Evolutionary conservation across 2,113 vertebrate genomes (phyloP), one percentile per base, ranked within the genome.

Genomic region (Hemichromis elongatus): DNA sequence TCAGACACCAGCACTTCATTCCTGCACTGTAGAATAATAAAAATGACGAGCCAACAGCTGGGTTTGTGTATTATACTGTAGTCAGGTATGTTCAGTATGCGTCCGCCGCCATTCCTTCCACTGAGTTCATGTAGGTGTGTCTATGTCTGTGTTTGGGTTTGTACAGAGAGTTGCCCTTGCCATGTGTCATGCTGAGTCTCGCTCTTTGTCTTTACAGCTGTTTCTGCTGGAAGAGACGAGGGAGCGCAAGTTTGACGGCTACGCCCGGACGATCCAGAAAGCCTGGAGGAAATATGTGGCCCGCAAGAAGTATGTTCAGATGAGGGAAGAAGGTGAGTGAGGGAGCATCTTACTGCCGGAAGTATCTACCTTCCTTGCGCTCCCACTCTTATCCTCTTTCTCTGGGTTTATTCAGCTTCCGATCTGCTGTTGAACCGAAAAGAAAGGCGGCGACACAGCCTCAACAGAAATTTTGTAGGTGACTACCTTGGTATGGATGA

Each of bases 401-500:
- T 88, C 56, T 84, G 81, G 77, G 6, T 57, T 66, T 24, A 4
- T 80, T 4, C 81, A 99, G 98, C 99, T 12, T 99, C 98, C 18
- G 97, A 99, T 93, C 96, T 99, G 70, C 90, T 99, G 90, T 78
- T 99, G 89, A 99, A 98, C 95, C 97, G 97, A 89, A 99, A 99
- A 78, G 99, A 99, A 90, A 96, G 99, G 33, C 95, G 98, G 87
- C 95, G 97, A 77, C 98, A 99, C 95, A 99, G 99, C 93, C 96
- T 99, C 79, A 99, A 99, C 95, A 96, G 99, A 88, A 99, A 99
- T 93, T 99, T 99, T 85, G 96, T 99, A 2, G 99, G 99, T 0
- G 99, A 99, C 93, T 99, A 99, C 88, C 96, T 99, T 12, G 99
- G 99, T 18, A 98, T 99, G 98, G 99, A 99, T 1, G 98, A 99